Evolutionary conservation across 1,140 invertebrate species (phyloP), one percentile per base, ranked within the genome.

Genomic region (Diprion similis): DNA sequence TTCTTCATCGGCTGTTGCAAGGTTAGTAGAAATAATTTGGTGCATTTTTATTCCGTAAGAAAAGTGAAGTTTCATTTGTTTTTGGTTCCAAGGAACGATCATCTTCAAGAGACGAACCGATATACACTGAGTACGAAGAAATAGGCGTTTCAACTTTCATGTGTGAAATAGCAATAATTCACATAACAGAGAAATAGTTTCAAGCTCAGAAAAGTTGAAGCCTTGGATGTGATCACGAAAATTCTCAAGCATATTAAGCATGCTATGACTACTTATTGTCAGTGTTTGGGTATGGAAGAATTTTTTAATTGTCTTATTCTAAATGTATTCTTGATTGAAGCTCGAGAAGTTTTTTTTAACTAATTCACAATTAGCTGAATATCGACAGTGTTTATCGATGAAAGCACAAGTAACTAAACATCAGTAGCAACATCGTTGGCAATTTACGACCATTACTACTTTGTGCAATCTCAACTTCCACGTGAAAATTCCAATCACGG

Each of bases 111-210:
- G 72, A 66, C 68, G 0, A 88, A 80, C 47, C 83, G 90, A 71
- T 86, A 84, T 92, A 0, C 89, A 89, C 45, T 91, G 91, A 3
- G 91, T 93, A 0, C 85, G 92, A 13, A 90, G 89, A 0, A 93
- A 93, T 85, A 86, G 91, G 46, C 86, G 92, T n/a, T 93, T 93
- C 76, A 91, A 92, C 71, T 77, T 93, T 46, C 89, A 92, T 78
- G 93, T 93, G 92, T n/a, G n/a, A n/a, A n/a, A n/a, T n/a, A n/a
- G n/a, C n/a, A n/a, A n/a, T n/a, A n/a, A n/a, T n/a, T n/a, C n/a
- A n/a, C n/a, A n/a, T n/a, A n/a, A n/a, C n/a, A n/a, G n/a, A n/a
- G n/a, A n/a, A n/a, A n/a, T n/a, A n/a, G 24, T 3, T 37, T 37
- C 2, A 37, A 37, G 24, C 24, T 37, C 6, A 37, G 6, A 6